Conservation (phyloP, 1,140 invertebrate species). For the Homalodisca vitripennis region DNA sequence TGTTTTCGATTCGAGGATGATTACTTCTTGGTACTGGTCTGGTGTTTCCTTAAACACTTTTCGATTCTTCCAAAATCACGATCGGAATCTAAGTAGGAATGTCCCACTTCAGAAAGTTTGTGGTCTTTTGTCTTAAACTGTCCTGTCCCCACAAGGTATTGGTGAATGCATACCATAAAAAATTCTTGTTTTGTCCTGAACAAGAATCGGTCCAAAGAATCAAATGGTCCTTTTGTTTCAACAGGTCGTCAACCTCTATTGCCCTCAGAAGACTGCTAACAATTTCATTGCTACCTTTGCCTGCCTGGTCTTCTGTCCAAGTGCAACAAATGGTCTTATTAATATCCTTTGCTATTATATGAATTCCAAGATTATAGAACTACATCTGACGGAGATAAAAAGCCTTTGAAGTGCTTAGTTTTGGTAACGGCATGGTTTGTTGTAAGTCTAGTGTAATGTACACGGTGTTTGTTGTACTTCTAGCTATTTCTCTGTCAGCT, state of each 20-base stretch:
- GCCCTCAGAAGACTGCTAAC: constrained; percentile 23
- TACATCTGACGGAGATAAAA: constrained; percentile 41
- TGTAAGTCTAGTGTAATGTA: constrained; percentile 42
- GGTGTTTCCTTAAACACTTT: constrained; percentile 27
- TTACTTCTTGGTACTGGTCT: constrained; percentile 30
- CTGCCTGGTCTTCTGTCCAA: constrained; percentile 30
- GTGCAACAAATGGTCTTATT: constrained; percentile 23
- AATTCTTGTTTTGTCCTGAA: constrained; percentile 31
- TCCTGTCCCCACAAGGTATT: constrained; percentile 33
- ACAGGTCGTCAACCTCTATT: constrained; percentile 27
- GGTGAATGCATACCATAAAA: constrained; percentile 28
- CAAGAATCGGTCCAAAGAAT: constrained; percentile 28
- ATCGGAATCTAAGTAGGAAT: constrained; percentile 33
- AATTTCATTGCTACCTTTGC: constrained; percentile 27
- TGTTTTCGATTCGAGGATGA: constrained; percentile 13
- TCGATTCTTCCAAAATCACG: constrained; percentile 35
- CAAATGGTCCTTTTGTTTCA: constrained; percentile 25
- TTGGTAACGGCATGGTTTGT: constrained; percentile 33
- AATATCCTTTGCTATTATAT: constrained; percentile 23
- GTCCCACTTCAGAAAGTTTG: constrained; percentile 32
- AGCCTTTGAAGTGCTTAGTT: constrained; percentile 40
- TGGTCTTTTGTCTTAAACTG: constrained; percentile 29
- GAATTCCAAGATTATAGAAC: constrained; percentile 30
- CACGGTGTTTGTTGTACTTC: constrained; percentile 18
- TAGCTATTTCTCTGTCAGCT: constrained; percentile 30